Base-by-base conservation (phyloP, 2,888 invertebrate genomes). In the Epistrophella euchroma region DNA sequence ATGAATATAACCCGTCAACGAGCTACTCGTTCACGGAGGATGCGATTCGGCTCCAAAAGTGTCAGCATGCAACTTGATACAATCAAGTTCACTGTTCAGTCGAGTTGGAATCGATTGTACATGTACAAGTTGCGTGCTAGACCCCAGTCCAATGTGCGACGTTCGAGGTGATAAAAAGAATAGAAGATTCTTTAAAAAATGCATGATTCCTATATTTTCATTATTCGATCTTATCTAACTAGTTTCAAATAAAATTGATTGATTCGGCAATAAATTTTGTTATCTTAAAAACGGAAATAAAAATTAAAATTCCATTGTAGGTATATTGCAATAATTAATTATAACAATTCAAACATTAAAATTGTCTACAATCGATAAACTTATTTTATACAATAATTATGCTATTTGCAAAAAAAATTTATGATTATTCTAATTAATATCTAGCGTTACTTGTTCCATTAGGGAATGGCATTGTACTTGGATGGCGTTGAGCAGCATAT, bases 401-500 rank as follows among this genome's bases (percentile, higher is more conserved):
- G 13, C 25, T 28, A 78, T 73, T 73, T 79, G 79, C 72, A 73
- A 62, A 32, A 55, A 72, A 60, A 45, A 45, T 64, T 17, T 6
- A 37, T 47, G n/a, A 78, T 47, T 40, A 47, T n/a, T 64, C 40
- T 60, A 64, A 45, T 22, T 45, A 43, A 43, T n/a, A 11, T 28
- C 55, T 32, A 58, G 4, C 45, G 6, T 11, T 11, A 19, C 11
- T 32, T n/a, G 17, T 1, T 2, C 4, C 11, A 11, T 50, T 25
- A 52, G 19, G 50, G 35, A 37, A 68, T 68, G 37, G 37, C 37
- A 11, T 11, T 47, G 11, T 77, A 43, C 83, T 80, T 88, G 0
- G 88, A 88, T 64, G 88, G 88, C 10, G 88, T 88, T 45, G 88
- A 88, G 43, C 87, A 88, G 19, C 85, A 85, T 13, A 85, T 83